Percentiles rank a stretch among this genome's conserved stretches.
phyloP scores from a whole-genome alignment of 2,888 invertebrate species.

The Ochlodes sylvanus region DNA sequence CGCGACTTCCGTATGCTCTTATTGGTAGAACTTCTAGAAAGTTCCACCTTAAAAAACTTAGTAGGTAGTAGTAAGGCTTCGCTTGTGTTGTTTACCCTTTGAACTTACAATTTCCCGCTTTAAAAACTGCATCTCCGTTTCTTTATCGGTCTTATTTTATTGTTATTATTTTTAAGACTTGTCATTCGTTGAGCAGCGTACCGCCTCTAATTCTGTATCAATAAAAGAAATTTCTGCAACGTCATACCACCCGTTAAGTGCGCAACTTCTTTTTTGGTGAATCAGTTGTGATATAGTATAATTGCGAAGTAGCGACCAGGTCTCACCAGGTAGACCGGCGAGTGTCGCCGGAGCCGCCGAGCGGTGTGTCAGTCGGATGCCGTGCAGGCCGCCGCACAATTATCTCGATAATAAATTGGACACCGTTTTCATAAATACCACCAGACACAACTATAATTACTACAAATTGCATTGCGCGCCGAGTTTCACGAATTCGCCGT shows the following conservation, averaged over 20 bases:
- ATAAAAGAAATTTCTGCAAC: background rate
- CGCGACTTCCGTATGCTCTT: too few relatives aligned
- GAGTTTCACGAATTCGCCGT: conserved; percentile 34
- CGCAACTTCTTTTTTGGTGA: background rate
- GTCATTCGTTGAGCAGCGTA: too few relatives aligned
- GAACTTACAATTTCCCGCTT: too few relatives aligned
- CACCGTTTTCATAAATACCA: conserved; percentile 45
- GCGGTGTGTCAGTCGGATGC: conserved; percentile 42
- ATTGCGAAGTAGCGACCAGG: conserved; percentile 12
- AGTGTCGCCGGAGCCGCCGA: conserved; percentile 17
- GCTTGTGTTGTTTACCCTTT: too few relatives aligned
- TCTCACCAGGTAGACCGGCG: conserved; percentile 3
- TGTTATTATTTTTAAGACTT: too few relatives aligned
- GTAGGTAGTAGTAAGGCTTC: too few relatives aligned
- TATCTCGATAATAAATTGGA: conserved; percentile 45
- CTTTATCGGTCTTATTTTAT: too few relatives aligned
- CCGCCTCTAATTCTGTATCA: background rate
- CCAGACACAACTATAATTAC: conserved; percentile 49
- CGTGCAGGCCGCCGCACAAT: conserved; percentile 47
- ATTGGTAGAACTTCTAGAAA: too few relatives aligned
- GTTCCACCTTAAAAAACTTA: too few relatives aligned
- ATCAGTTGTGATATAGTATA: conserved; percentile 35
- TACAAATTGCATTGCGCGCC: conserved; percentile 46
- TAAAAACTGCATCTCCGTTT: too few relatives aligned
- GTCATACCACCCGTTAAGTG: background rate